A percentile compares a stretch with the other conserved stretches of the same genome.
These are phyloP conservation scores for Synodontis membranacea DNA, from an alignment of 2,113 vertebrate species.

Conservation along the genomic window DNA sequence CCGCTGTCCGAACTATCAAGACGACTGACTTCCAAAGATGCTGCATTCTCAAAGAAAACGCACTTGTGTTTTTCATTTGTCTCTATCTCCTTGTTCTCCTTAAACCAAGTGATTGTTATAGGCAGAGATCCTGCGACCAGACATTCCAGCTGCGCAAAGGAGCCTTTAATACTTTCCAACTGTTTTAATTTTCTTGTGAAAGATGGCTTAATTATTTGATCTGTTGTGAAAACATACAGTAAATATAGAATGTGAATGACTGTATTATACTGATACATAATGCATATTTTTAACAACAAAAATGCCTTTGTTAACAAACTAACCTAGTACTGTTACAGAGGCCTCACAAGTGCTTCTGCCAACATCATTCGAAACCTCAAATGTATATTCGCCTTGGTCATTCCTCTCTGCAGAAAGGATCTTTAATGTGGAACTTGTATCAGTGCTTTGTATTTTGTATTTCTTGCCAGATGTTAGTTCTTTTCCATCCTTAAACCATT, in stretches of 20 bases:
- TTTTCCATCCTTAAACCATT: slow-evolving; percentile 87
- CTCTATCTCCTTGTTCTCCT: slow-evolving; percentile 85
- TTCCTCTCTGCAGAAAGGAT: slow-evolving; percentile 85
- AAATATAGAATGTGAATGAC: slow-evolving; percentile 31
- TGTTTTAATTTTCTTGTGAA: slow-evolving; percentile 95
- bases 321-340: slow-evolving; percentile 86
- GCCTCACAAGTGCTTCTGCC: slow-evolving; percentile 88
- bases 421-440: slow-evolving; percentile 88
- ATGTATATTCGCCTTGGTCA: slow-evolving; percentile 88
- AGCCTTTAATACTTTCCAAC: slow-evolving; percentile 93
- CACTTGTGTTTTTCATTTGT: slow-evolving; percentile 88
- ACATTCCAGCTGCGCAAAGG: slow-evolving; percentile 91
- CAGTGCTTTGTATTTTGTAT: slow-evolving; percentile 87
- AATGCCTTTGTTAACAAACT: slow-evolving; percentile 60
- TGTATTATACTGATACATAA: background rate
- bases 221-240: slow-evolving; percentile 65
- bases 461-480: slow-evolving; percentile 83
- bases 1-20: slow-evolving; percentile 87
- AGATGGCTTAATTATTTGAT: slow-evolving; percentile 94
- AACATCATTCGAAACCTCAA: slow-evolving; percentile 92
- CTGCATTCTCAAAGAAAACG: slow-evolving; percentile 94
- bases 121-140: slow-evolving; percentile 94
- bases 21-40: slow-evolving; percentile 89
- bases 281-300: background rate
- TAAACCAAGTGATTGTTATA: slow-evolving; percentile 91